Base-by-base conservation (phyloP, 2,797 vertebrate genomes). In the Hemibagrus guttatus region DNA sequence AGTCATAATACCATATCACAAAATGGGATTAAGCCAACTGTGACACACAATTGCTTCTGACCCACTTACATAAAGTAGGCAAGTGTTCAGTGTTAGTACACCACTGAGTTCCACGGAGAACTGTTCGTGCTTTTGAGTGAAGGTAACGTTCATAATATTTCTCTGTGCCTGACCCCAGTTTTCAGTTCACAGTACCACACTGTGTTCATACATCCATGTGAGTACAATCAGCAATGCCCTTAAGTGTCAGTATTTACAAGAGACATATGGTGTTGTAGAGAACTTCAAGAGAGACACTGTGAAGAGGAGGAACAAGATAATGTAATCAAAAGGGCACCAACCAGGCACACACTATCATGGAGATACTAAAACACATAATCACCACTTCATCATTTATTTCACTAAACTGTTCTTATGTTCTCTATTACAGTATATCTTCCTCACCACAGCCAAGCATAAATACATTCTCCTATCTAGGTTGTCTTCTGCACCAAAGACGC, bases 11-110 rank as follows among this genome's bases (percentile, higher is more conserved):
- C 46, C 23, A n/a, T 3, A 35, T 52, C 56, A 42, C 13, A 83
- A 83, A 66, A 83, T 83, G 56, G 31, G 31, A 83, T 69, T 83
- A 69, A 56, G 66, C 49, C 21, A 56, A 83, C 49, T n/a, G 19
- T 58, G 49, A 69, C 52, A 58, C 80, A 19, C 61, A 64, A 64
- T 66, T 61, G 16, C 80, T 66, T 82, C 39, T 82, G 42, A 66
- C 61, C 59, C 61, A 82, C 80, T 52, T 66, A 28, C 59, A 64
- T 66, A 52, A 64, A 82, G 16, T 82, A 49, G 80, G 35, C 79
- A 14, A 23, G 2, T 46, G 79, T 81, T 81, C 0, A 13, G 79
- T 63, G 35, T 64, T 66, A 64, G 42, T 81, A 49, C 35, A 64
- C 26, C 59, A 46, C 58, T 63, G 35, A 63, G 58, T 28, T 63